phyloP scores from a whole-genome alignment of 1,140 invertebrate genomes.

The Diorhabda elongata region DNA sequence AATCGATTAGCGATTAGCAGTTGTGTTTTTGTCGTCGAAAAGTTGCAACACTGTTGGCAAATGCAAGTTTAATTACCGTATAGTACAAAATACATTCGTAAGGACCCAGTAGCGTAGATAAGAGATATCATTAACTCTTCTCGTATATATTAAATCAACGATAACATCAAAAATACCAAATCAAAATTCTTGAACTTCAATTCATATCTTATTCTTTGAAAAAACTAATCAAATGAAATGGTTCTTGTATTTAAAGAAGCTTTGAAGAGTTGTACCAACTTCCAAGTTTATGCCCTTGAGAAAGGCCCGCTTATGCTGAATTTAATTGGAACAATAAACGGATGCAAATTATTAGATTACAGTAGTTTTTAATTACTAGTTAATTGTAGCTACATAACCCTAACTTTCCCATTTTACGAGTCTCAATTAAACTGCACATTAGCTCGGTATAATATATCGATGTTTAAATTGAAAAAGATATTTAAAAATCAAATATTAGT shows the following conservation, averaged over 20 bases:
- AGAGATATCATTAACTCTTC: not conserved
- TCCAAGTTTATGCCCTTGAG: not conserved
- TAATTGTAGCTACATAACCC: conserved; percentile 2
- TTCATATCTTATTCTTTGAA: too few species aligned
- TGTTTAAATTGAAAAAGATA: too few species aligned
- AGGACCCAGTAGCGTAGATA: not conserved
- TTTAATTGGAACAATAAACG: conserved; percentile 6
- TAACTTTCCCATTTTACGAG: not conserved
- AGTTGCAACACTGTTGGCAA: conserved; percentile 5
- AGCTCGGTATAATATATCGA: too few species aligned
- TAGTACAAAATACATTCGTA: not conserved
- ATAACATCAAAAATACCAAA: too few species aligned
- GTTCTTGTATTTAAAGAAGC: too few species aligned
- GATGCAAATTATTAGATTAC: not conserved
- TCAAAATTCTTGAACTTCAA: too few species aligned
- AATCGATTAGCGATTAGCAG: conserved; percentile 11
- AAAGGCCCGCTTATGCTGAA: not conserved
- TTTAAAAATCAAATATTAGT: too few species aligned
- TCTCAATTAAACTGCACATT: too few species aligned
- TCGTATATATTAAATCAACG: too few species aligned
- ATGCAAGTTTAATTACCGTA: conserved; percentile 4
- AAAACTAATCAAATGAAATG: too few species aligned
- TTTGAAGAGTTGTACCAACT: too few species aligned
- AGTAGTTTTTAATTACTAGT: conserved; percentile 4
- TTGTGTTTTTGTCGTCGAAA: conserved; percentile 8